Conservation (phyloP, 1,140 invertebrate genomes). For the Caerostris darwini region DNA sequence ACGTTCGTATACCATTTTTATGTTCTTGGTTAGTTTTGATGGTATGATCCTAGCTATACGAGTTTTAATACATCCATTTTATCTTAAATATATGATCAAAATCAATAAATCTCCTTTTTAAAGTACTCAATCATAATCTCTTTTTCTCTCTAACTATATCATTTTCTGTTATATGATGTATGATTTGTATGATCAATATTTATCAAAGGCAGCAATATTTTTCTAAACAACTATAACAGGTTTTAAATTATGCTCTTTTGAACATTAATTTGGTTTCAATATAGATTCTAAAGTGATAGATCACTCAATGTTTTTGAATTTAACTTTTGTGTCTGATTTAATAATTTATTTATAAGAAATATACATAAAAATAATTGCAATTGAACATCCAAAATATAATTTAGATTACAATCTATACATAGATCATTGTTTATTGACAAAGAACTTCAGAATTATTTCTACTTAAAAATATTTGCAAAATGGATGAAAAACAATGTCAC, state of each 20-base stretch:
- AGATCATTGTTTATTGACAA: no score
- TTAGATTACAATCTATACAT: no score
- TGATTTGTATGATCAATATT: not conserved
- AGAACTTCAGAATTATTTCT: no score
- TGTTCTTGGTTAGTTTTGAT: not conserved
- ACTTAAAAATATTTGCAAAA: no score
- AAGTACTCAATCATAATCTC: no score
- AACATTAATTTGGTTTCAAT: not conserved
- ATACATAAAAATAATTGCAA: no score
- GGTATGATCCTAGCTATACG: not conserved
- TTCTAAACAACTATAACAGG: not conserved
- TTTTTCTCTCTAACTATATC: no score
- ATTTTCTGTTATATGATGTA: no score
- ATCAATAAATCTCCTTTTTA: not conserved
- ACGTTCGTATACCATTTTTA: conserved; percentile 36
- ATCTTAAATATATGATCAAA: not conserved
- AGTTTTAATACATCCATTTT: not conserved
- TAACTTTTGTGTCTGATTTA: no score
- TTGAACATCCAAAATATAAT: no score
- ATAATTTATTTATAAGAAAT: no score
- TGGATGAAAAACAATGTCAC: no score
- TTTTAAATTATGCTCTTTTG: conserved; percentile 1
- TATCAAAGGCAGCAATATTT: not conserved
- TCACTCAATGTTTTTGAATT: not conserved
- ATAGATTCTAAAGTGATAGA: not conserved